Conservation (phyloP, 2,888 invertebrate genomes). For the Therioaphis trifolii region DNA sequence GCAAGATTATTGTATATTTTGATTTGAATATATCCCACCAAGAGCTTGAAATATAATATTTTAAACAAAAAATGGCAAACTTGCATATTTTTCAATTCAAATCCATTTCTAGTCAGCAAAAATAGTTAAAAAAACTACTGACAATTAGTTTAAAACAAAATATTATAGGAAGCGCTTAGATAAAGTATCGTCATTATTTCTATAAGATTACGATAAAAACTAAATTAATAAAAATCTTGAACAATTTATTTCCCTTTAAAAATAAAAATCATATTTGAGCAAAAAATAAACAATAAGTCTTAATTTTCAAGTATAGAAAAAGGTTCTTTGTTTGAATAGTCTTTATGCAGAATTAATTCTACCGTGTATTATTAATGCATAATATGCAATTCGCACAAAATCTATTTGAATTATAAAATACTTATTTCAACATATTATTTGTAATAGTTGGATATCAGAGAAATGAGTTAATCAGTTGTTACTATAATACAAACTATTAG, state of each 20-base stretch:
- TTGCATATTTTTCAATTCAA: background rate
- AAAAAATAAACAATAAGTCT: conserved; percentile 42
- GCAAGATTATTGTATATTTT: conserved; percentile 29
- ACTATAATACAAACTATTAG: background rate
- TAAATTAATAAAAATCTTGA: conserved; percentile 1
- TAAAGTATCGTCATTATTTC: background rate
- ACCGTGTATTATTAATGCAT: background rate
- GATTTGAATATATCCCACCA: background rate
- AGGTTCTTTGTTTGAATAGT: background rate
- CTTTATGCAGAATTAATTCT: background rate
- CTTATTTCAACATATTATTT: background rate
- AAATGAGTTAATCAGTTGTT: background rate
- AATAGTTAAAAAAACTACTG: background rate
- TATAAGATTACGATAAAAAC: background rate
- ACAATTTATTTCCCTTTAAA: background rate
- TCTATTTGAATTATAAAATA: background rate
- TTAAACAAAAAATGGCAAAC: background rate
- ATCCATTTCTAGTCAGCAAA: background rate
- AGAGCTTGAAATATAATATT: background rate
- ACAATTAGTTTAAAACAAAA: background rate
- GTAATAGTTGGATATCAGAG: background rate
- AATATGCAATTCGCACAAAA: background rate
- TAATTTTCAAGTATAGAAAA: conserved; percentile 14
- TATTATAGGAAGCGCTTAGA: background rate
- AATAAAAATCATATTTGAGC: conserved; percentile 44